These are phyloP conservation scores for Subacronicta megacephala DNA, from an alignment of 2,888 invertebrate species.

Conservation along the genomic window DNA sequence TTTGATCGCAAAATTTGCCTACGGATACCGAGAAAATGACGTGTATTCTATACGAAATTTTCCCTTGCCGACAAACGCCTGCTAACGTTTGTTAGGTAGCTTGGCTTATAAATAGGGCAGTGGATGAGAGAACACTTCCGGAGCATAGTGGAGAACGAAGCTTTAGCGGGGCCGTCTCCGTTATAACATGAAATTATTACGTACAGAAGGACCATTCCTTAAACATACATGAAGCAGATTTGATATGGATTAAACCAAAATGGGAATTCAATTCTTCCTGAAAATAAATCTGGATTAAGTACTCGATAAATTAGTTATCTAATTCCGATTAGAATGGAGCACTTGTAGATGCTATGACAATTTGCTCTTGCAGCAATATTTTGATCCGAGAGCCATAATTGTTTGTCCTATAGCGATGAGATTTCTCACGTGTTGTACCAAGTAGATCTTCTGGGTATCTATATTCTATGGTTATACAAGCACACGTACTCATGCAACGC, in stretches of 20 bases:
- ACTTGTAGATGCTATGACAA: background rate
- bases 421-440: slow-evolving; percentile 1
- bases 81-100: slow-evolving; percentile 51
- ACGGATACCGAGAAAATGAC: slow-evolving; percentile 44
- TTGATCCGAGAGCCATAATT: no score
- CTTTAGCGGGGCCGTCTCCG: slow-evolving; percentile 60
- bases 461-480: slow-evolving; percentile 15
- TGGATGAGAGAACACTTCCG: slow-evolving; percentile 79
- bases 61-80: slow-evolving; percentile 49
- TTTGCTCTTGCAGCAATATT: no score
- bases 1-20: slow-evolving; percentile 39
- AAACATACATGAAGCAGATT: no score
- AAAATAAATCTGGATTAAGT: no score
- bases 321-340: background rate
- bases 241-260: no score
- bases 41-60: slow-evolving; percentile 44
- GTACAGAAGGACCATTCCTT: slow-evolving; percentile 25
- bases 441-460: slow-evolving; percentile 30
- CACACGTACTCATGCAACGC: slow-evolving; percentile 46
- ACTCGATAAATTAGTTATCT: no score
- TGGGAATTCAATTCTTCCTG: no score
- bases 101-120: slow-evolving; percentile 79
- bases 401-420: no score
- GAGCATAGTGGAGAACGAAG: slow-evolving; percentile 67
- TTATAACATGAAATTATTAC: slow-evolving; percentile 8